Evolutionary conservation across 2,113 vertebrate genomes (phyloP), one percentile per base, ranked within the genome.

Genomic region (Corvus cornix): DNA sequence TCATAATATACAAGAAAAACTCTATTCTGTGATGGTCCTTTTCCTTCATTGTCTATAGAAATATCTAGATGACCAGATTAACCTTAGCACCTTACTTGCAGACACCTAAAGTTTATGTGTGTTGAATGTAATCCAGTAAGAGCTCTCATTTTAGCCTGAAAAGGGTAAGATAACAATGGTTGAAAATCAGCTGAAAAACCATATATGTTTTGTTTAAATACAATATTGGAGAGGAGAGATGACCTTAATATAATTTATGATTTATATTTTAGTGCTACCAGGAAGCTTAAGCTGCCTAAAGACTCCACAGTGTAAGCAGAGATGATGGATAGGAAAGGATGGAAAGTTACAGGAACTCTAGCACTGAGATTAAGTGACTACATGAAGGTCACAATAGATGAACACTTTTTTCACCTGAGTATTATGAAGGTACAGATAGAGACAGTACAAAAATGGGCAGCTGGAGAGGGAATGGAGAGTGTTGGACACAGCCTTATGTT

Each of bases 201-300:
- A 1, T n/a, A 21, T n/a, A 56, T 31, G 3, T 53, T 91, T 79
- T 89, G 53, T 92, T 90, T 90, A 80, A 92, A 94, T 80, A 55
- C 1, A 80, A 14, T 74, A 88, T 39, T 77, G 31, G 64, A 92
- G 37, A 91, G 55, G 31, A 56, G 12, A 81, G n/a, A 81, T 92
- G 46, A 85, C 70, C 70, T 92, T 72, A 95, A 90, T 83, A 80
- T 51, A 92, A 74, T 92, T 91, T 79, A 87, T 72, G 33, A 79
- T 72, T 93, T 90, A 41, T 73, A 76, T 75, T 90, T 91, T 53
- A 90, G 63, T 66, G 59, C 37, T 77, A 94, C 51, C 63, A 80
- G 72, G 72, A 93, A 92, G 51, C 41, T 79, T 87, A 95, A 90
- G 23, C 20, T 85, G 46, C 37, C 51, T 86, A 58, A 94, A 88